Evolutionary conservation across 2,888 invertebrate species (phyloP), one percentile per base, ranked within the genome.

Genomic region (Isoperla grammatica): DNA sequence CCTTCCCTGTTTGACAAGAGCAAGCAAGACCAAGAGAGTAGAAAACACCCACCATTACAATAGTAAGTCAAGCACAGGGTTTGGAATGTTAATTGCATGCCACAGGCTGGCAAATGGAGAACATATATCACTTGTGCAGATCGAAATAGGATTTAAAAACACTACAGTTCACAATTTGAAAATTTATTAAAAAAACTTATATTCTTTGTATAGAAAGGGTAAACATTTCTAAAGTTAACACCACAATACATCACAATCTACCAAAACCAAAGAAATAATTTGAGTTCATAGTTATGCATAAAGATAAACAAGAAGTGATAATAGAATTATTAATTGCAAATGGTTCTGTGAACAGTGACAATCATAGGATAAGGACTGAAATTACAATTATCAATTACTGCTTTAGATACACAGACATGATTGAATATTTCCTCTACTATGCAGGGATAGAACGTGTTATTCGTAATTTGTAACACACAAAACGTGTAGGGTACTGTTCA

Each of bases 41-140:
- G 61, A 43, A 54, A 55, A 63, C 61, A 64, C 64, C 64, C 63
- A 64, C 63, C 61, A 61, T 61, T 57, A 72, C 70, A 69, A 69
- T 69, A 69, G 68, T 69, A 37, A 9, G 8, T 9, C 37, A 37
- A 37, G 37, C 37, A 37, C 37, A 37, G 8, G 39, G 54, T 6
- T 37, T 37, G 37, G 8, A 37, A 37, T 37, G 37, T 6, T 9
- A 37, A n/a, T n/a, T n/a, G n/a, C n/a, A n/a, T n/a, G n/a, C n/a
- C n/a, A n/a, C n/a, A n/a, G n/a, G n/a, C n/a, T n/a, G n/a, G n/a
- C n/a, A n/a, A n/a, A n/a, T n/a, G n/a, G 11, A 37, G 37, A 37
- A 37, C 37, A 6, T 9, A 37, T 9, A 6, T 6, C 11, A 37
- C 8, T 37, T 37, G 37, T 37, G 37, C 37, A 37, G 37, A 37